Evolutionary conservation across 1,140 invertebrate genomes (phyloP).

Genomic region (Thrips palmi): DNA sequence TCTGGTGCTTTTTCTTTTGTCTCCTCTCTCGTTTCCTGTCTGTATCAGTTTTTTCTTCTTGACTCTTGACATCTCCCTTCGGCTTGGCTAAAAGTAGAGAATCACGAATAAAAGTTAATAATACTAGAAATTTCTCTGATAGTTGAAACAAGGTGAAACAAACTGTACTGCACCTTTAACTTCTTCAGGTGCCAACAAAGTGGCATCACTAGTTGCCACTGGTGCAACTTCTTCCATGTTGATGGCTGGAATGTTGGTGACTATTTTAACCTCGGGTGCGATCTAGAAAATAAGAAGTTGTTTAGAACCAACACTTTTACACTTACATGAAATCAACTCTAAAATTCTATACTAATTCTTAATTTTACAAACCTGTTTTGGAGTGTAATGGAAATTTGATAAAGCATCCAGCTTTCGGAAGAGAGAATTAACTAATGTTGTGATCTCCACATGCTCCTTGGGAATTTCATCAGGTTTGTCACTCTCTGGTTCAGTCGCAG

Average conservation of each 20-base stretch:
- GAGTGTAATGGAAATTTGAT: conserved; percentile 87
- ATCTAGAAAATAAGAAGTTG: conserved; percentile 28
- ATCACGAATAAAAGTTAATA: conserved; percentile 4
- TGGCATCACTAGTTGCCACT: conserved; percentile 60
- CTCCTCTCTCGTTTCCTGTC: conserved; percentile 80
- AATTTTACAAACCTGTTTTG: conserved; percentile 39
- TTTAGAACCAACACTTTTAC: conserved; percentile 8
- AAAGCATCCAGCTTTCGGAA: conserved; percentile 83
- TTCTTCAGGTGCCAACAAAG: conserved; percentile 87
- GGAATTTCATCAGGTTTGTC: conserved; percentile 45
- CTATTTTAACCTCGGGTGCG: conserved; percentile 72
- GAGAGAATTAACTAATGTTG: conserved; percentile 50
- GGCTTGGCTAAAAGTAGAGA: conserved; percentile 34
- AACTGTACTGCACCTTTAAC: conserved; percentile 41
- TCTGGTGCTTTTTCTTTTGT: conserved; percentile 67
- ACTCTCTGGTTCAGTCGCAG: conserved; percentile 33
- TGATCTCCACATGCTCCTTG: conserved; percentile 56
- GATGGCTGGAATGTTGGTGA: conserved; percentile 81
- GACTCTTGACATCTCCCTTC: conserved; percentile 60
- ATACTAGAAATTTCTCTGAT: background rate
- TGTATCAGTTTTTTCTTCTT: conserved; percentile 60
- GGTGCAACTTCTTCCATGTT: conserved; percentile 93
- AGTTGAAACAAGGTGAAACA: background rate
- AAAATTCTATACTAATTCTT: no score
- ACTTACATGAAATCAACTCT: no score